Base-by-base conservation (phyloP, 1,140 invertebrate genomes). In the Diabrotica virgifera region DNA sequence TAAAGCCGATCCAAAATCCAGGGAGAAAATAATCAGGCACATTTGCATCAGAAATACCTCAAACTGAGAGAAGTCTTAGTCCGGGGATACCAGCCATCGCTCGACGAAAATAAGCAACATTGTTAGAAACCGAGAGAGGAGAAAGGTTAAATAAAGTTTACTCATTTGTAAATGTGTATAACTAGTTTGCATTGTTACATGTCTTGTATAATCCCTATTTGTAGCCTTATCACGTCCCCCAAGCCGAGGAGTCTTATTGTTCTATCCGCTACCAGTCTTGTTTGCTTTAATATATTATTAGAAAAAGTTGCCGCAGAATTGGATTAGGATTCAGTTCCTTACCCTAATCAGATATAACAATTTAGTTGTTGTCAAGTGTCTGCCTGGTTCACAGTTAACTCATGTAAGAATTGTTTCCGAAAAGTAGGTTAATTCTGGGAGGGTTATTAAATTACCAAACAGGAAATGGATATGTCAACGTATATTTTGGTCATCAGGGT, bases 11-110 rank as follows among this genome's bases (percentile, higher is more conserved):
- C 54, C 64, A 50, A 66, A 66, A 61, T 65, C 51, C 40, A 52
- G 51, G 53, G 63, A 70, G 63, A 64, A 68, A 62, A 71, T 71
- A 71, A 71, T 69, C 70, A 72, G 62, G 46, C 38, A 54, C 65
- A 72, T 72, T 72, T 72, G 70, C 70, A 72, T 72, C 68, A 65
- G 68, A 70, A 72, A 72, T 72, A 70, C 65, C 70, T 67, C 66
- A 69, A 66, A 63, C 62, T 52, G 65, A 65, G 67, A 58, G 62
- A 69, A 69, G 40, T 67, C 69, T 63, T 62, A 53, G 56, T 58
- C 63, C 63, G 37, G 53, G 57, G 63, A 59, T 69, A 10, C 57
- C 55, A 60, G 55, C 62, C 52, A 53, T 57, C 55, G 60, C 59
- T 14, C 61, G 55, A 35, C 56, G 66, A 68, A 70, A 70, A 72